phyloP scores from a whole-genome alignment of 2,888 invertebrate genomes.

The Coleophora flavipennella region DNA sequence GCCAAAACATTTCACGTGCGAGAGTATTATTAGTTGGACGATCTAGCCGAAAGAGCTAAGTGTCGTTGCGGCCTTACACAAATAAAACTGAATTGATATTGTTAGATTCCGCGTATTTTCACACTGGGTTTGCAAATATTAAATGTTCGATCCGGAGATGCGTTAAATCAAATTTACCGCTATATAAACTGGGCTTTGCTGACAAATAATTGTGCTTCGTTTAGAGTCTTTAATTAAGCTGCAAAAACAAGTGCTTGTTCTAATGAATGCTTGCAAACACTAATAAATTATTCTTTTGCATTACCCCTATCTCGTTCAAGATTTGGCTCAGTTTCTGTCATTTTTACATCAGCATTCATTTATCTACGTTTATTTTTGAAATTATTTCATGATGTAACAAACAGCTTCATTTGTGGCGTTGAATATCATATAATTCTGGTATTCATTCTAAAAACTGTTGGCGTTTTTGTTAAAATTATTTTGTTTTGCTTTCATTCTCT shows the following conservation, averaged over 20 bases:
- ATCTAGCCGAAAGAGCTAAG: slow-evolving; percentile 68
- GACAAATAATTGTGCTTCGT: slow-evolving; percentile 31
- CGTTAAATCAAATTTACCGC: slow-evolving; percentile 26
- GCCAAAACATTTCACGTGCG: slow-evolving; percentile 72
- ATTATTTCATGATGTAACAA: slow-evolving; percentile 23
- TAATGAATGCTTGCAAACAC: too few relatives aligned
- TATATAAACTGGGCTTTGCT: slow-evolving; percentile 35
- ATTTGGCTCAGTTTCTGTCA: slow-evolving; percentile 40
- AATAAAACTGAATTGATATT: slow-evolving; percentile 43
- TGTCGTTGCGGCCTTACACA: slow-evolving; percentile 52
- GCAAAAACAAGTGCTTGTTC: slow-evolving; percentile 12
- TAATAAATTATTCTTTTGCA: too few relatives aligned
- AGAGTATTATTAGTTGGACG: slow-evolving; percentile 72
- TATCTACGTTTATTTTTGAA: slow-evolving; percentile 29
- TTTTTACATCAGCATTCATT: slow-evolving; percentile 22
- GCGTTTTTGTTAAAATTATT: too few relatives aligned
- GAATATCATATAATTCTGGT: background rate
- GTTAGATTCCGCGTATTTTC: slow-evolving; percentile 30
- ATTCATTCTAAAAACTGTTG: too few relatives aligned
- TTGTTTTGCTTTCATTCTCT: too few relatives aligned
- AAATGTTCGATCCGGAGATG: slow-evolving; percentile 9
- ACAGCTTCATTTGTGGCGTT: background rate
- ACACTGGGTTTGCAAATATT: too few relatives aligned
- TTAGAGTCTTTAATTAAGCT: slow-evolving; percentile 14
- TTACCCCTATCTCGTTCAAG: slow-evolving; percentile 13